A percentile compares a stretch with the other conserved stretches of the same genome.
Conservation (phyloP, 2,888 invertebrate genomes). For the Patella caerulea region DNA sequence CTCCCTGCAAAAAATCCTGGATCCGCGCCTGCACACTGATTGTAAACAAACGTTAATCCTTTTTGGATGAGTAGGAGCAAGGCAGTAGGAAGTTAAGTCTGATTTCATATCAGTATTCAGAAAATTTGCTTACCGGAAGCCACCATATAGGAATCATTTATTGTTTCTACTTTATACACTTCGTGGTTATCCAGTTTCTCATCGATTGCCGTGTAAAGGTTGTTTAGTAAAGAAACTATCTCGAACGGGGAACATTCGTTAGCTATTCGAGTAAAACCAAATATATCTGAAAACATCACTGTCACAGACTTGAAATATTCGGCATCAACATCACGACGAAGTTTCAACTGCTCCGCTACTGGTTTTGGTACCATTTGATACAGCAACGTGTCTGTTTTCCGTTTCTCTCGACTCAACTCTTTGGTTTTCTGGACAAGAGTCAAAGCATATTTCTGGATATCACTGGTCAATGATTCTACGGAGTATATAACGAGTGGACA, state of each 20-base stretch:
- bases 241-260: slow-evolving; percentile 37
- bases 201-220: slow-evolving; percentile 43
- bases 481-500: slow-evolving; percentile 59
- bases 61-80: too few species aligned
- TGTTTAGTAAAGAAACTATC: slow-evolving; percentile 41
- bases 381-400: slow-evolving; percentile 50
- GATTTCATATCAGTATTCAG: too few species aligned
- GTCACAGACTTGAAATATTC: slow-evolving; percentile 51
- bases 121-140: slow-evolving; percentile 41
- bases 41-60: too few species aligned
- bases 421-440: slow-evolving; percentile 58
- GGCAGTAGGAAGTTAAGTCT: too few species aligned
- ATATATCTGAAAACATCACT: slow-evolving; percentile 48
- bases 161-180: slow-evolving; percentile 50
- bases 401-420: slow-evolving; percentile 52
- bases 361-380: slow-evolving; percentile 59
- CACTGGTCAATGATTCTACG: slow-evolving; percentile 50
- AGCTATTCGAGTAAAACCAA: slow-evolving; percentile 40
- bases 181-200: slow-evolving; percentile 40
- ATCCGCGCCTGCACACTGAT: too few species aligned
- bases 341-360: slow-evolving; percentile 55
- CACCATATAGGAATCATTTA: slow-evolving; percentile 54
- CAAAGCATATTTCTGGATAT: slow-evolving; percentile 61
- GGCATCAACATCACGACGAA: slow-evolving; percentile 47
- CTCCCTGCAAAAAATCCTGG: too few species aligned